phyloP scores from a whole-genome alignment of 1,140 invertebrate genomes.

The Philopotamus ludificatus region DNA sequence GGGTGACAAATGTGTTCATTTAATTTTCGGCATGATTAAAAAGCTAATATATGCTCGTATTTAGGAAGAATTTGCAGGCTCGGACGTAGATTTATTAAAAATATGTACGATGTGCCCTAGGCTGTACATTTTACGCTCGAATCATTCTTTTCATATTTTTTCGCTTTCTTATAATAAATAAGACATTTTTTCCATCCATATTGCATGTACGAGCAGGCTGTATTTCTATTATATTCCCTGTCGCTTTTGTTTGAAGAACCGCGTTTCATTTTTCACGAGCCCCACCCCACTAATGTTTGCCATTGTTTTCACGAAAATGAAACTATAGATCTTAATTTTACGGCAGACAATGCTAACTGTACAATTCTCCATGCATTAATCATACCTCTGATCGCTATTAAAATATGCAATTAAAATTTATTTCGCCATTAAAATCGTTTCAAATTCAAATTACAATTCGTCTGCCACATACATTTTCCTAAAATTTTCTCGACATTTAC shows the following conservation, averaged over 20 bases:
- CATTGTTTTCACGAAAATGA: slow-evolving; percentile 8
- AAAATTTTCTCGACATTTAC: not conserved
- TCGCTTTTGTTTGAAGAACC: not conserved
- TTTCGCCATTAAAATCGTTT: too few species aligned
- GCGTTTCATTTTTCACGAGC: slow-evolving; percentile 3
- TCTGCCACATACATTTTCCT: not conserved
- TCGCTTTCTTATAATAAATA: slow-evolving; percentile 2
- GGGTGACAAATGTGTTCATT: too few species aligned
- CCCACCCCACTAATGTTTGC: not conserved
- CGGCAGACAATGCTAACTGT: not conserved
- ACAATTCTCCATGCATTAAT: too few species aligned
- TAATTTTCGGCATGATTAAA: too few species aligned
- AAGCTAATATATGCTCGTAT: too few species aligned
- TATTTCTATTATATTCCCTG: slow-evolving; percentile 5
- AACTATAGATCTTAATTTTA: not conserved
- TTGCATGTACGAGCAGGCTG: not conserved
- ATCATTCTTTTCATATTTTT: slow-evolving; percentile 7
- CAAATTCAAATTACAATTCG: too few species aligned
- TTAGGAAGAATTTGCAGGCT: too few species aligned
- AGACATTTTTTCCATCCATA: not conserved
- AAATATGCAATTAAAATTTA: too few species aligned
- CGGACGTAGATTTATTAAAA: not conserved
- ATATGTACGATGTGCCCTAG: not conserved
- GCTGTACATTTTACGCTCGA: not conserved
- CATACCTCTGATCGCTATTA: too few species aligned